Conservation (phyloP, 2,888 invertebrate species). For the Cephus nigrinus region DNA sequence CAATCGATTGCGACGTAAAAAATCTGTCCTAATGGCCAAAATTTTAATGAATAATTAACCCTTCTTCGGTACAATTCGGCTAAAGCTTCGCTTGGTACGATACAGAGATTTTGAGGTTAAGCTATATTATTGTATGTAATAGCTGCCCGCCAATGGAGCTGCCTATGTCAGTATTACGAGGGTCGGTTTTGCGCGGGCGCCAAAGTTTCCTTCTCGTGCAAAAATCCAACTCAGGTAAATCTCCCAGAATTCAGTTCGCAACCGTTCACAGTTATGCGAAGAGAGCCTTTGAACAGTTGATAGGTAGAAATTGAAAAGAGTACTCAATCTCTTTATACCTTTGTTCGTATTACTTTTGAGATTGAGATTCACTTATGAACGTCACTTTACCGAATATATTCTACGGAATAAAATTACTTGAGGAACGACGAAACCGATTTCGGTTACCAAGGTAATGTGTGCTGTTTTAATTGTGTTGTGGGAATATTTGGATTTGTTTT, state of each 20-base stretch:
- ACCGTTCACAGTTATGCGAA: neutral
- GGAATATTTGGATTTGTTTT: neutral
- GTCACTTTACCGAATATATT: neutral
- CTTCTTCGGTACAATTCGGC: neutral
- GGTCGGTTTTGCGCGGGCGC: constrained; percentile 27
- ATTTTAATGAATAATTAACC: neutral
- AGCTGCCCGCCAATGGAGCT: neutral
- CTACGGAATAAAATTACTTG: neutral
- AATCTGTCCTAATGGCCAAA: neutral
- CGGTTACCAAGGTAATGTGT: neutral
- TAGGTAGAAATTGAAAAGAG: neutral
- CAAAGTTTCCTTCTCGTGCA: neutral
- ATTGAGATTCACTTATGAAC: neutral
- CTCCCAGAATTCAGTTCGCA: neutral
- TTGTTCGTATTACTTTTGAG: neutral
- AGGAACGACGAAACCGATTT: neutral
- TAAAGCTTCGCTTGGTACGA: neutral
- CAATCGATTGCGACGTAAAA: neutral
- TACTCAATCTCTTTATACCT: neutral
- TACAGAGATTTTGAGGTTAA: too few relatives aligned
- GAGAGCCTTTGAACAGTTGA: neutral
- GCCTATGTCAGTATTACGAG: neutral
- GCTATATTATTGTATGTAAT: neutral
- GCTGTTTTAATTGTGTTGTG: neutral
- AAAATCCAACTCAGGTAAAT: neutral